Base-by-base conservation (phyloP, 2,888 invertebrate species). In the Cephus runcator region DNA sequence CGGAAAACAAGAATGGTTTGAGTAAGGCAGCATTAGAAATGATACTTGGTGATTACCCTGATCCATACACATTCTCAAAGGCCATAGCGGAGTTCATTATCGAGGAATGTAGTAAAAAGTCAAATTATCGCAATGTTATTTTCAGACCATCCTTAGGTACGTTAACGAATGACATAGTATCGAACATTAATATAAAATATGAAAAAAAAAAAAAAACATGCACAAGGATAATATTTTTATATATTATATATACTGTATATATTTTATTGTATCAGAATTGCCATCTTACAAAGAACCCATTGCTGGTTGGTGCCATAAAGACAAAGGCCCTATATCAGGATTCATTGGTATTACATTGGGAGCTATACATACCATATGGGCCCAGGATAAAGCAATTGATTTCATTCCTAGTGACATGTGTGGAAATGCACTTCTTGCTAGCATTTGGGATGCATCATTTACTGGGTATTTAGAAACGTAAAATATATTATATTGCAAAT, bases 61-160 rank as follows among this genome's bases (percentile, higher is more conserved):
- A 71, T 23, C 23, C 23, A 56, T 56, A 56, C 23, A 56, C 56
- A 23, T 56, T 56, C 56, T 56, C 56, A 56, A 56, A 56, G 56
- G 23, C 56, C 56, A 9, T 56, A 56, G 9, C 56, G 9, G 56
- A 56, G 79, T 79, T 82, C 12, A 76, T 90, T 3, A 85, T 90
- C 11, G 81, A 84, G 75, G 77, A 84, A n/a, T 84, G 75, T 35
- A 83, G 85, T 3, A 83, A 77, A 35, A 80, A 79, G 73, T 79
- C 78, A 0, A n/a, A 74, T 9, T 87, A 86, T 69, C 79, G 84
- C 34, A 87, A 87, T 76, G 80, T 83, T 3, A 81, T 90, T 69
- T 89, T 81, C 75, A 84, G 90, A 71, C 89, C 89, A 3, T 83
- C 82, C 23, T 82, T 86, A 12, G 84, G 90, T 89, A 79, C 71